Base-by-base conservation (phyloP, 2,113 vertebrate species). In the Herpailurus yagouaroundi region DNA sequence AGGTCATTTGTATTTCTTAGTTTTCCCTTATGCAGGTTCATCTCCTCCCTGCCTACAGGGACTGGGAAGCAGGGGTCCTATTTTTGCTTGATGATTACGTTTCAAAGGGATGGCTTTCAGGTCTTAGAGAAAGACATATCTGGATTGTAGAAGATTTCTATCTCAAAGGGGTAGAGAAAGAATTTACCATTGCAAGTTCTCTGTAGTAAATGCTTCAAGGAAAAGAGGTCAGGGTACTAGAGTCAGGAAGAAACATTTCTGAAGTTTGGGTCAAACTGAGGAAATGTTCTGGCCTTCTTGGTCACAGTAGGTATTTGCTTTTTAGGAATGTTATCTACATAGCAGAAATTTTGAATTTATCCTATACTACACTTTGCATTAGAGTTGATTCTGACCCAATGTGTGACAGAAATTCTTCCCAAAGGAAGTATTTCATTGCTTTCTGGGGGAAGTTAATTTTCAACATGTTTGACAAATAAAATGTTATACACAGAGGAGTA, bases 361-460 rank as follows among this genome's bases (percentile, higher is more conserved):
- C 84, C 36, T 48, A 88, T n/a, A 38, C 27, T 68, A 7, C 2
- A 27, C 29, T 96, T 92, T 63, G 88, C 36, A 52, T 33, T 63
- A 6, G 15, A 87, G 5, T 63, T 55, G 41, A 36, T 77, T 94
- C 41, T 94, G 45, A 87, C 9, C 4, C 27, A 71, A 5, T 14
- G 9, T 89, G 14, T 90, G 77, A 64, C 18, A 64, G 18, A 57
- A n/a, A 91, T 95, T 89, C 18, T 87, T 94, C 45, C 55, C 29
- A 91, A 41, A 86, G 29, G 48, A 76, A 13, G 1, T 71, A 38
- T 2, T 66, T 87, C 77, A 68, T 10, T 85, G 18, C 13, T 60
- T 8, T 92, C n/a, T 45, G 27, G 31, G 55, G 45, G 91, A 90
- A 90, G 29, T 79, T 85, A 57, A 77, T 92, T 91, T 96, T 77